Evolutionary conservation across 2,797 vertebrate species (phyloP).

Genomic region (Pelochelys cantorii): DNA sequence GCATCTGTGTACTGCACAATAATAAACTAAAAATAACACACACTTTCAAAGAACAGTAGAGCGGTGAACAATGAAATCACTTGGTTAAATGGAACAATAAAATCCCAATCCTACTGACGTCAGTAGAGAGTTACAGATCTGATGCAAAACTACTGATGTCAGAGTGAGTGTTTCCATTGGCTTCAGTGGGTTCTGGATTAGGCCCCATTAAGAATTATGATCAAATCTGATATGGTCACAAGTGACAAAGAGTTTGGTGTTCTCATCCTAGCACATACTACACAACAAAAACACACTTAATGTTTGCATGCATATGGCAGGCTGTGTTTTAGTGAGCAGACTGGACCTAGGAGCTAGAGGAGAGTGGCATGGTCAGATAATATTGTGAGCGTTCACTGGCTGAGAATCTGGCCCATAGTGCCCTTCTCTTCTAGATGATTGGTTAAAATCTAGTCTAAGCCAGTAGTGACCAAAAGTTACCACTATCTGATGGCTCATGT

Average conservation of each 20-base stretch:
- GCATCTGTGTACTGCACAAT: not conserved
- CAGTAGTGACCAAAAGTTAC: not conserved
- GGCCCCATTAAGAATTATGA: not conserved
- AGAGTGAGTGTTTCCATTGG: not conserved
- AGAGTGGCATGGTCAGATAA: not conserved
- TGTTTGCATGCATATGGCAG: not conserved
- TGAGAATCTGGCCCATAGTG: not conserved
- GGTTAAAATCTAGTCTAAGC: not conserved
- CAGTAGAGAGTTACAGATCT: not conserved
- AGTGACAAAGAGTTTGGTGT: rapidly evolving
- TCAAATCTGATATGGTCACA: rapidly evolving
- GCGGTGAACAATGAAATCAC: not conserved
- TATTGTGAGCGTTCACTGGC: not conserved
- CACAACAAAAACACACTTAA: not conserved
- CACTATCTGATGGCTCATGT: not conserved
- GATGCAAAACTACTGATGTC: rapidly evolving
- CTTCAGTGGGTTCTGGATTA: not conserved
- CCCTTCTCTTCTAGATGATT: not conserved
- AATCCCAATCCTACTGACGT: rapidly evolving
- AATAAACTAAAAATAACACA: not conserved
- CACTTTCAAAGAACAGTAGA: not conserved
- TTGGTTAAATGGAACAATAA: not conserved
- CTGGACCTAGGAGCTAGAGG: not conserved
- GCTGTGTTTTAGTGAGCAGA: not conserved
- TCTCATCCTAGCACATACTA: not conserved